A percentile compares a stretch with the other conserved stretches of the same genome.
Evolutionary conservation across 1,140 invertebrate genomes (phyloP).

Genomic region (Centruroides vittatus): DNA sequence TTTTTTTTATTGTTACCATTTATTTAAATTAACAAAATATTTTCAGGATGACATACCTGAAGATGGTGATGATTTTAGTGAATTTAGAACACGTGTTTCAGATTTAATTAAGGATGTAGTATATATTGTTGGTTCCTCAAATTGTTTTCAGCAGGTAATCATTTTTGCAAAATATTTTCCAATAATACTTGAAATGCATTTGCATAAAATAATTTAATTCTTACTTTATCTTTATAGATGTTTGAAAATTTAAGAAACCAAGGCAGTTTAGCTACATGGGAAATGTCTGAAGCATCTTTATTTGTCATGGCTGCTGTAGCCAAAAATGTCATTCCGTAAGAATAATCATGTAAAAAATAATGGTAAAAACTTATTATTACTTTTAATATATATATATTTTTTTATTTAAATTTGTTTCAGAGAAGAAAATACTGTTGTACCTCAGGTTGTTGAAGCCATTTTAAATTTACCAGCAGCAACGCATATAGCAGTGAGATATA

Average conservation of each 20-base stretch:
- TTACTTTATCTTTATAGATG: constrained; percentile 25
- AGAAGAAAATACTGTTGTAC: constrained; percentile 79
- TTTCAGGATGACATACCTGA: constrained; percentile 66
- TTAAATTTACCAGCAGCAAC: constrained; percentile 65
- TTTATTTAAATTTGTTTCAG: constrained; percentile 33
- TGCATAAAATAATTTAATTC: no score
- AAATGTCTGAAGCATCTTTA: constrained; percentile 81
- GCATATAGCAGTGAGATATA: constrained; percentile 75
- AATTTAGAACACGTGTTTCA: constrained; percentile 76
- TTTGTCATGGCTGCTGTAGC: constrained; percentile 93
- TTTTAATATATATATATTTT: no score
- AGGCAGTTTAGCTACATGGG: constrained; percentile 53
- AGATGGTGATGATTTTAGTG: constrained; percentile 68
- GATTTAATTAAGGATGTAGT: constrained; percentile 94
- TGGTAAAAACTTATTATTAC: no score
- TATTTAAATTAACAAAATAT: no score
- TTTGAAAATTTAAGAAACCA: constrained; percentile 32
- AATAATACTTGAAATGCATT: no score
- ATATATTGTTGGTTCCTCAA: constrained; percentile 87
- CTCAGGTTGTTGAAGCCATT: constrained; percentile 82
- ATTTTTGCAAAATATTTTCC: neutral
- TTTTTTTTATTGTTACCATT: no score
- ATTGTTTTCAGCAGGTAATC: constrained; percentile 85
- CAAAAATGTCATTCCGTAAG: constrained; percentile 90
- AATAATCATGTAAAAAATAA: constrained; percentile 19